Percentiles rank a stretch among this genome's conserved stretches.
Conservation (phyloP, 1,140 invertebrate genomes). For the Cydia amplana region DNA sequence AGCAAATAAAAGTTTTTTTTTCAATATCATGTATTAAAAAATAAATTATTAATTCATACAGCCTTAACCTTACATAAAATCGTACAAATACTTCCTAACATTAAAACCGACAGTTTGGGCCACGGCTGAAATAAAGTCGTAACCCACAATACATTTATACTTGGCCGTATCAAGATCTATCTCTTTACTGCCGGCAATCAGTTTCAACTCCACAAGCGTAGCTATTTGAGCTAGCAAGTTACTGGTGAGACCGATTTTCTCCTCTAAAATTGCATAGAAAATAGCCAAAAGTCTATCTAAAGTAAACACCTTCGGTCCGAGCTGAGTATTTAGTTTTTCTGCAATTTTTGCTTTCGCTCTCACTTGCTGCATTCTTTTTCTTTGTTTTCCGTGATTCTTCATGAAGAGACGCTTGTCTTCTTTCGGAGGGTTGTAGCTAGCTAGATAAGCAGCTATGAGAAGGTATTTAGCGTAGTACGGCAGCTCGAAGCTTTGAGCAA, state of each 20-base stretch:
- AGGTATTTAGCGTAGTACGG: slow-evolving; percentile 94
- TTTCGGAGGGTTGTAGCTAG: slow-evolving; percentile 93
- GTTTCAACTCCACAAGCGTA: slow-evolving; percentile 86
- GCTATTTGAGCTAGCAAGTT: slow-evolving; percentile 89
- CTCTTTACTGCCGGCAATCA: slow-evolving; percentile 83
- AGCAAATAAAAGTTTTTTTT: not conserved
- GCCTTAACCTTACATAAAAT: slow-evolving; percentile 80
- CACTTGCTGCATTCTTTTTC: slow-evolving; percentile 80
- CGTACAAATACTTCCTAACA: slow-evolving; percentile 87
- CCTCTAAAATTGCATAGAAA: slow-evolving; percentile 93
- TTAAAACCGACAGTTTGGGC: slow-evolving; percentile 87
- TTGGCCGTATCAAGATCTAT: slow-evolving; percentile 82
- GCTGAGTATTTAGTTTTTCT: slow-evolving; percentile 80
- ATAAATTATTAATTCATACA: slow-evolving; percentile 36
- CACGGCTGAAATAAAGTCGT: slow-evolving; percentile 85
- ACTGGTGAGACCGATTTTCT: slow-evolving; percentile 90
- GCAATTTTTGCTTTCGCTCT: slow-evolving; percentile 80
- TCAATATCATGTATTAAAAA: slow-evolving; percentile 21
- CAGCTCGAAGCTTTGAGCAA: slow-evolving; percentile 88
- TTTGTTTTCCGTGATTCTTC: slow-evolving; percentile 85
- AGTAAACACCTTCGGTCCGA: slow-evolving; percentile 90
- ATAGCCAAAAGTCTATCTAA: slow-evolving; percentile 93
- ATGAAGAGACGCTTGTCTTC: slow-evolving; percentile 91
- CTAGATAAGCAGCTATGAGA: slow-evolving; percentile 92
- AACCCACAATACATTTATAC: slow-evolving; percentile 87